These are phyloP conservation scores for Agrochola circellaris DNA, from an alignment of 2,888 invertebrate genomes.

Conservation along the genomic window DNA sequence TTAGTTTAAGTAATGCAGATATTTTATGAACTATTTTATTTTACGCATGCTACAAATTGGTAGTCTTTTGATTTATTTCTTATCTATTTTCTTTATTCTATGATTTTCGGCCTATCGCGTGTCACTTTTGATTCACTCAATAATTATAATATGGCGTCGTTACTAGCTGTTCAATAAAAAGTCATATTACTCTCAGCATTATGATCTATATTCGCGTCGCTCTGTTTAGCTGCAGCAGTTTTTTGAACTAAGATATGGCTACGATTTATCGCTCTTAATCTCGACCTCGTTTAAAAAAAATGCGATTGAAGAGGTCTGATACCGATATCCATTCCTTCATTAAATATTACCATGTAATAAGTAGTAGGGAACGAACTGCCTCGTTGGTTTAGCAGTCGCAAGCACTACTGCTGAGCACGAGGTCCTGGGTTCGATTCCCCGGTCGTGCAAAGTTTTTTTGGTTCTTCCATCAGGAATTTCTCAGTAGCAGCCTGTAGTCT, in stretches of 20 bases:
- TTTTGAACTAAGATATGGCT: neutral
- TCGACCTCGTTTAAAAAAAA: neutral
- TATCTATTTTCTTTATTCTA: constrained; percentile 13
- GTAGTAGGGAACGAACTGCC: neutral
- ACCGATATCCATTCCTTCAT: neutral
- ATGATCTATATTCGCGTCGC: neutral
- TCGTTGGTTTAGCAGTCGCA: neutral
- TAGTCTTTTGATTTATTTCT: constrained; percentile 18
- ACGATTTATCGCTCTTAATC: neutral
- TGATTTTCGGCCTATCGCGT: constrained; percentile 36
- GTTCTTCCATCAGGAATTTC: neutral
- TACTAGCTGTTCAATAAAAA: neutral
- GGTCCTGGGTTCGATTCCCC: neutral
- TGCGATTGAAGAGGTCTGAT: neutral
- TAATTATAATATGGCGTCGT: neutral
- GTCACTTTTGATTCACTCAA: neutral
- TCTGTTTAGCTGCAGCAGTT: neutral
- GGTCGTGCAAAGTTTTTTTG: neutral
- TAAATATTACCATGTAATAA: neutral
- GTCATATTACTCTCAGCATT: neutral
- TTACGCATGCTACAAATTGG: constrained; percentile 14
- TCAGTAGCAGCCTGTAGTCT: neutral
- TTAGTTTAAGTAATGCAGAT: neutral
- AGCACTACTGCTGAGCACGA: neutral
- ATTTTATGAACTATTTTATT: neutral